Evolutionary conservation across 2,113 vertebrate species (phyloP).

Genomic region (Gadus chalcogrammus): DNA sequence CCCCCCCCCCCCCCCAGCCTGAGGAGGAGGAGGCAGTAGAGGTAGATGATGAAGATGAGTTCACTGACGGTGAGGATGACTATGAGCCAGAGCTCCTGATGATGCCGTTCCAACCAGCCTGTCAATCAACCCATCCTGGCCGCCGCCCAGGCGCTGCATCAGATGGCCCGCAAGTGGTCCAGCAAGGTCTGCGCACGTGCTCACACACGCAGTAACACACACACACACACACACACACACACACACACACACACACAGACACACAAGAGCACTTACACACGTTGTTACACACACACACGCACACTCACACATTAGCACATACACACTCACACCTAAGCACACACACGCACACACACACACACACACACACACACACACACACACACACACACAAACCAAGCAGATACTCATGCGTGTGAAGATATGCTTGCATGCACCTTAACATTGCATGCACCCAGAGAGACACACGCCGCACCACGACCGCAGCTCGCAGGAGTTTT

Average conservation of each 20-base stretch:
- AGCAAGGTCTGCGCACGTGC: slow-evolving; percentile 89
- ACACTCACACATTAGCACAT: background rate
- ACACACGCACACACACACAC: too few relatives aligned
- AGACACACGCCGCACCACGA: slow-evolving; percentile 19
- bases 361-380: too few relatives aligned
- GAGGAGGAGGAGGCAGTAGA: slow-evolving; percentile 85
- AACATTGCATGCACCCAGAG: slow-evolving; percentile 13
- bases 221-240: slow-evolving; percentile 8
- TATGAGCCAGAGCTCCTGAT: slow-evolving; percentile 98
- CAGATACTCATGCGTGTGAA: background rate
- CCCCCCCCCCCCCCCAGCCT: slow-evolving; percentile 82
- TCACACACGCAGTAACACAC: slow-evolving; percentile 25
- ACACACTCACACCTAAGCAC: background rate
- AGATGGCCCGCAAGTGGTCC: slow-evolving; percentile 99
- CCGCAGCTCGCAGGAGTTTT: too few relatives aligned
- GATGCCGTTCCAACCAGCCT: slow-evolving; percentile 95
- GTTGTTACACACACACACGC: too few relatives aligned
- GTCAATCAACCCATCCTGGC: slow-evolving; percentile 99
- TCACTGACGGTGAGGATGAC: slow-evolving; percentile 98
- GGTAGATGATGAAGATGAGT: slow-evolving; percentile 95
- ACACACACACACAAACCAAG: background rate
- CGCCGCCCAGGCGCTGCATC: slow-evolving; percentile 97
- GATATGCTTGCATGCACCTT: background rate
- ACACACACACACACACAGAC: slow-evolving; percentile 21
- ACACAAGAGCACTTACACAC: too few relatives aligned